phyloP scores from a whole-genome alignment of 1,140 invertebrate species.

The Cydia strobilella region DNA sequence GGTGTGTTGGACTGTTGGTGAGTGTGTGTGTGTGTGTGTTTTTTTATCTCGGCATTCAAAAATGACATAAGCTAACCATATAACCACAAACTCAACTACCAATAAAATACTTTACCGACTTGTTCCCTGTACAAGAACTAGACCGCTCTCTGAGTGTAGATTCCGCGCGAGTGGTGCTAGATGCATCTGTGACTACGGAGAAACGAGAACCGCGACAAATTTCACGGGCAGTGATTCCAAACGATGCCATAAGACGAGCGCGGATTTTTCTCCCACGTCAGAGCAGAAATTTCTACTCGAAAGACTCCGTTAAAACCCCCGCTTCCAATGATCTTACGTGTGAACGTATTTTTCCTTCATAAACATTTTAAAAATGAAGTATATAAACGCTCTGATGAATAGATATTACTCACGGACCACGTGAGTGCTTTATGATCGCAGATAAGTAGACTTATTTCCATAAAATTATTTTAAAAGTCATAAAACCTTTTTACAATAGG shows the following conservation, averaged over 20 bases:
- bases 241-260: constrained; percentile 66
- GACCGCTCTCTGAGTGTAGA: not conserved
- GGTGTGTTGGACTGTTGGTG: too few species aligned
- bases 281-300: constrained; percentile 63
- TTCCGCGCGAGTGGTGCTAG: constrained; percentile 16
- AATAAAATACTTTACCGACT: too few species aligned
- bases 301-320: constrained; percentile 53
- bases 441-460: constrained; percentile 63
- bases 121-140: not conserved
- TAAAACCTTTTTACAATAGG: constrained; percentile 73
- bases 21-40: too few species aligned
- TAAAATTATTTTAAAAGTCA: constrained; percentile 69
- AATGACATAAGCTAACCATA: too few species aligned
- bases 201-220: constrained; percentile 65
- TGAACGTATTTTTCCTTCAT: constrained; percentile 23
- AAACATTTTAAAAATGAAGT: constrained; percentile 37
- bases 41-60: too few species aligned
- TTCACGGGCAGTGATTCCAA: constrained; percentile 73
- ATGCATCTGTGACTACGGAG: constrained; percentile 25
- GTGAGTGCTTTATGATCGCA: constrained; percentile 42
- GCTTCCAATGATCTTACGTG: constrained; percentile 52
- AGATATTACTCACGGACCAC: constrained; percentile 35
- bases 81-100: too few species aligned
- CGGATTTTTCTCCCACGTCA: constrained; percentile 60
- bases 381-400: constrained; percentile 7